A percentile compares a stretch with the other conserved stretches of the same genome.
Conservation (phyloP, 2,113 vertebrate genomes). For the Morone chrysops region DNA sequence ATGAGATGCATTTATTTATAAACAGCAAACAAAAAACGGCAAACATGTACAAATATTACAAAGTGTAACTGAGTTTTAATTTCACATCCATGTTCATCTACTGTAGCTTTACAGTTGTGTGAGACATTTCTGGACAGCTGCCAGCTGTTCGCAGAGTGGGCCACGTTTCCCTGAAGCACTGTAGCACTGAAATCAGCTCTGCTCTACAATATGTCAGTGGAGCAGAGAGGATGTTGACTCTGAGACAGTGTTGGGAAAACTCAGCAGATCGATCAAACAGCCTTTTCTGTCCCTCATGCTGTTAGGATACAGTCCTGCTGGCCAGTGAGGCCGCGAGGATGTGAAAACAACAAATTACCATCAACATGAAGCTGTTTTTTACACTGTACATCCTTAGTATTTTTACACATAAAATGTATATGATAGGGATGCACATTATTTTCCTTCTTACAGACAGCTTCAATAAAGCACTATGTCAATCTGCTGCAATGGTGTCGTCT, state of each 20-base stretch:
- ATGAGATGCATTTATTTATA: slow-evolving; percentile 99
- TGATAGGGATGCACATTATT: slow-evolving; percentile 96
- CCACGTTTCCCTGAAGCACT: slow-evolving; percentile 69
- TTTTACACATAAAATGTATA: slow-evolving; percentile 95
- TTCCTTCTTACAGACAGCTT: slow-evolving; percentile 97
- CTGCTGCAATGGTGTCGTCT: slow-evolving; percentile 82
- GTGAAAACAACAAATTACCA: slow-evolving; percentile 87
- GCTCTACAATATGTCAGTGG: slow-evolving; percentile 7
- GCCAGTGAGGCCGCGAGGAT: slow-evolving; percentile 89
- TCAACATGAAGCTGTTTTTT: slow-evolving; percentile 94
- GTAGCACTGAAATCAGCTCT: slow-evolving; percentile 6
- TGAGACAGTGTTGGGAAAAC: slow-evolving; percentile 38
- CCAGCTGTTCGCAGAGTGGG: slow-evolving; percentile 71
- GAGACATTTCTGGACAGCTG: slow-evolving; percentile 89
- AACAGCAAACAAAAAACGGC: slow-evolving; percentile 85
- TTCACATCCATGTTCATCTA: slow-evolving; percentile 90
- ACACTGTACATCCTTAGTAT: slow-evolving; percentile 99
- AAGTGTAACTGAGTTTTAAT: slow-evolving; percentile 84
- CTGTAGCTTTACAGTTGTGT: slow-evolving; percentile 89
- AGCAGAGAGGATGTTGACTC: slow-evolving; percentile 30
- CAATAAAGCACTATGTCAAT: slow-evolving; percentile 99
- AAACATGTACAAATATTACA: slow-evolving; percentile 79
- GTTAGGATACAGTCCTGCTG: slow-evolving; percentile 76
- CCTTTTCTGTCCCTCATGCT: slow-evolving; percentile 67
- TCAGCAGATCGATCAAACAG: slow-evolving; percentile 59